A percentile compares a stretch with the other conserved stretches of the same genome.
Evolutionary conservation across 2,113 vertebrate genomes (phyloP).

Genomic region (Mirza zaza): DNA sequence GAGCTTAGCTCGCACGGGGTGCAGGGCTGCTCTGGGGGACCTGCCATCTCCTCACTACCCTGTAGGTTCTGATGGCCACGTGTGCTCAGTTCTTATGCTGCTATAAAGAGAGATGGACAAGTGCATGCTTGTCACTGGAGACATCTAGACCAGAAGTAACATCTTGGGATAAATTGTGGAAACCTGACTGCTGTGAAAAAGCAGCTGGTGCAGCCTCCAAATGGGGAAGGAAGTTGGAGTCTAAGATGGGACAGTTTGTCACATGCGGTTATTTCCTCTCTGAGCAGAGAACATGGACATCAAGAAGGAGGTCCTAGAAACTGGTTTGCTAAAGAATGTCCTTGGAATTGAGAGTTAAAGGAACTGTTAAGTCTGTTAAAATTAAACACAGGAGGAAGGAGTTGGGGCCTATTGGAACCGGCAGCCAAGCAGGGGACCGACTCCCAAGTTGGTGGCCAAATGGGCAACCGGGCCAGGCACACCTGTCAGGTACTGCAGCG

Average conservation of each 20-base stretch:
- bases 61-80: neutral
- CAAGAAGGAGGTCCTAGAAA: neutral
- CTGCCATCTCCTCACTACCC: neutral
- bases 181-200: neutral
- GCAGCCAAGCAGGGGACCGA: neutral
- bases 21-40: neutral
- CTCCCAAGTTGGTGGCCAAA: neutral
- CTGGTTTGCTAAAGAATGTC: neutral
- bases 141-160: neutral
- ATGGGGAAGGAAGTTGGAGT: constrained; percentile 12
- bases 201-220: neutral
- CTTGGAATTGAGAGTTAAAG: neutral
- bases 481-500: neutral
- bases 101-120: neutral
- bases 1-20: neutral
- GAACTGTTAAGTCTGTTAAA: neutral
- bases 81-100: neutral
- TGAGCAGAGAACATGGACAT: neutral
- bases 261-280: neutral
- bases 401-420: neutral
- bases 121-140: neutral
- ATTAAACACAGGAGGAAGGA: neutral
- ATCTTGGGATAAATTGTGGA: neutral
- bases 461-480: neutral
- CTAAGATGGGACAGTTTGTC: neutral